Evolutionary conservation across 2,113 vertebrate species (phyloP), one percentile per base, ranked within the genome.

Genomic region (Sorex fumeus): DNA sequence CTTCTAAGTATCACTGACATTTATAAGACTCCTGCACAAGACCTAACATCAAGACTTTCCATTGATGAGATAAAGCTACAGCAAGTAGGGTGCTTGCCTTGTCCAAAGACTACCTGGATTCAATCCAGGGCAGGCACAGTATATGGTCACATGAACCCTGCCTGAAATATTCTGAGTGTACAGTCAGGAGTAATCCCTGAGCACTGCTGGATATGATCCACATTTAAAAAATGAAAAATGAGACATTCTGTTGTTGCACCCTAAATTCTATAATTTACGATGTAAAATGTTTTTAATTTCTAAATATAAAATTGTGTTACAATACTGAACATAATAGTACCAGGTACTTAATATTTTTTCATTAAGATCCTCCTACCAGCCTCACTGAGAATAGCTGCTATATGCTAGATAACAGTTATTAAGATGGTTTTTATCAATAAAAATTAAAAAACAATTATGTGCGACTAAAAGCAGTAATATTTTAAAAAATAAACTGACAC

Each of bases 361-460:
- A 72, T 57, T 66, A 72, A 70, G 36, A 57, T 21, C 19, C 23
- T 53, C 43, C 57, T 28, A 43, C n/a, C 45, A 81, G 0, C 19
- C 13, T 27, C 36, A 60, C 18, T 57, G 36, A 91, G 67, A 84
- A 76, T 77, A 47, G 80, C 0, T 40, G n/a, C 30, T 13, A n/a
- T 18, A 67, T 34, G 60, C 12, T 27, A 45, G 28, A 71, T 36
- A 66, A n/a, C 11, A 90, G 69, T 62, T 60, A 32, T 85, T 57
- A 69, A 43, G 23, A 69, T 57, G 8, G 91, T 79, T 87, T 87
- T 30, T 25, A 79, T 50, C 50, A 47, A 81, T 84, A 69, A 69
- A 66, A 64, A 43, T 28, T 67, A 10, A 67, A 72, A 43, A 45
- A 45, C 25, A 70, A 53, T 90, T 50, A 12, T 43, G 28, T 47